A percentile compares a stretch with the other conserved stretches of the same genome.
Conservation (phyloP, 2,113 vertebrate genomes). For the Petrocephalus zakoni region DNA sequence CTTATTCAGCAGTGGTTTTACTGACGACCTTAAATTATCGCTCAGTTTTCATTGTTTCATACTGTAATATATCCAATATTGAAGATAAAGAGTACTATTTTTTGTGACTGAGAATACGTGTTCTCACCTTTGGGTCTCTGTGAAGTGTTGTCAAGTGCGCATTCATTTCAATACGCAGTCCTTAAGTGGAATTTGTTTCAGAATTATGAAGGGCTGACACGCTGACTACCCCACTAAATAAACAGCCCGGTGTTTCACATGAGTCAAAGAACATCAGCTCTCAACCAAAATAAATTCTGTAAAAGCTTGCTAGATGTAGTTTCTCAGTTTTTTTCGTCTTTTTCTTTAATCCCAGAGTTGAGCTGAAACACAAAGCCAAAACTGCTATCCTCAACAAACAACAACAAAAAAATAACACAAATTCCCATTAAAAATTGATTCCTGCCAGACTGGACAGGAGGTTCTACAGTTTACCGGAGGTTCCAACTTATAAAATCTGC, state of each 20-base stretch:
- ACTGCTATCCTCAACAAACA: not conserved
- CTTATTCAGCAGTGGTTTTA: not conserved
- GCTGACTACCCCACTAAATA: not conserved
- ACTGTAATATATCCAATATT: not conserved
- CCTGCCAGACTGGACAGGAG: slow-evolving; percentile 1
- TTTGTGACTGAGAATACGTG: not conserved
- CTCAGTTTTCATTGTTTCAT: not conserved
- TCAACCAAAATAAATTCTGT: not conserved
- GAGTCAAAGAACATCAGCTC: not conserved
- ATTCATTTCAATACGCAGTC: not conserved
- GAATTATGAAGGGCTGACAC: not conserved
- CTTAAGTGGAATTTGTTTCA: not conserved
- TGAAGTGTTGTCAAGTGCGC: not conserved
- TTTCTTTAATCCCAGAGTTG: not conserved
- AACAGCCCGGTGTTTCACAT: not conserved
- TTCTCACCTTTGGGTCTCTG: not conserved
- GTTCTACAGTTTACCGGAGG: slow-evolving; percentile 16
- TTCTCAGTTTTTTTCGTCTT: not conserved
- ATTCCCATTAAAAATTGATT: slow-evolving; percentile 38
- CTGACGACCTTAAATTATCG: not conserved
- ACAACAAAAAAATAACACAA: slow-evolving; percentile 23
- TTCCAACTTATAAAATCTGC: slow-evolving; percentile 28
- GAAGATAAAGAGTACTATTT: not conserved
- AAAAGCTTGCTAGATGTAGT: not conserved
- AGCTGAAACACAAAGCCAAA: slow-evolving; percentile 11